Base-by-base conservation (phyloP, 2,888 invertebrate species). In the Acrocera orbiculus region DNA sequence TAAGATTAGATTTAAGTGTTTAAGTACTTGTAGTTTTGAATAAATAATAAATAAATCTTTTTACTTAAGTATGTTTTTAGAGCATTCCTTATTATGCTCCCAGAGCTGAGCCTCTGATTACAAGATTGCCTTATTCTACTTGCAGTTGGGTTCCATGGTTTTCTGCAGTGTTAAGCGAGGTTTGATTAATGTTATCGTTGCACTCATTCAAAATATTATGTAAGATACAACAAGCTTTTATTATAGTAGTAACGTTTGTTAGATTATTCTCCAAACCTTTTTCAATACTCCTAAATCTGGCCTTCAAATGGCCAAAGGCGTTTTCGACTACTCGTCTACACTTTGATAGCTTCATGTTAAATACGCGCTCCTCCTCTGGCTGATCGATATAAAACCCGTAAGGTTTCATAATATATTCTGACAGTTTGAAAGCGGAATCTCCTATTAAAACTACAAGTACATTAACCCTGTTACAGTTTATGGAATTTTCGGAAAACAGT, bases 381-480 rank as follows among this genome's bases (percentile, higher is more conserved):
- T 37, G 34, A 26, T 37, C 35, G 9, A 24, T 20, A 33, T 22
- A 32, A 27, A 25, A 37, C 16, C 41, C 37, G 16, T 29, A 42
- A 10, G 41, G 36, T 26, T 42, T 42, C 39, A 45, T 34, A 35
- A 34, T 17, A 35, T 32, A n/a, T 32, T 32, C 16, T 2, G 27
- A 16, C n/a, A 35, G 15, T 15, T 14, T 14, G 22, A 31, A 31
- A 9, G 35, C 26, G 2, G 30, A 22, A 15, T 26, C 26, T 16
- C 27, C 32, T 33, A 45, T 40, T 35, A 43, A 33, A 27, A 39
- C 22, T 15, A 41, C 29, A 9, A 32, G 40, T 26, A 38, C 34
- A 16, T 38, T 20, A 16, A 30, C 24, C 14, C 36, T 32, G 22
- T 32, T 28, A 32, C 43, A 38, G 11, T 22, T 16, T 30, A 19